phyloP scores from a whole-genome alignment of 1,140 invertebrate genomes.

The Apis florea region DNA sequence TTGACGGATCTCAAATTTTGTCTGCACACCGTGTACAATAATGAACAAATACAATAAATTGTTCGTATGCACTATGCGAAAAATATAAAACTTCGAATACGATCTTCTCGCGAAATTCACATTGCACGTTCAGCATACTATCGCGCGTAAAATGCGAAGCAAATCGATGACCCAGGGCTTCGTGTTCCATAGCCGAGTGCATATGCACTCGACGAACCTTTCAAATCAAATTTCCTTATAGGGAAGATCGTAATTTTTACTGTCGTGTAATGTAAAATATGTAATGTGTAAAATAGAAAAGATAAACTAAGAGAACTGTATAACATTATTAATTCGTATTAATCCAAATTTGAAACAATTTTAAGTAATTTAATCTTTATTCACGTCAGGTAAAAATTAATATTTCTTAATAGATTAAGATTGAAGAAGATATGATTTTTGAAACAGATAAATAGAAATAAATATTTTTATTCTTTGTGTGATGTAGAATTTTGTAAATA shows the following conservation, averaged over 20 bases:
- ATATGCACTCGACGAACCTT: not conserved
- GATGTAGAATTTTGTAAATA: no score
- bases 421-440: no score
- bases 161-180: slow-evolving; percentile 2
- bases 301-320: no score
- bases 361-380: no score
- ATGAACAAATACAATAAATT: not conserved
- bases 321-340: no score
- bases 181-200: not conserved
- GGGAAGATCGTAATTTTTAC: not conserved
- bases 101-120: slow-evolving; percentile 1
- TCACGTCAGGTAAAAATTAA: no score
- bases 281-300: no score
- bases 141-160: not conserved
- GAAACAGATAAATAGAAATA: no score
- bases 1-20: not conserved
- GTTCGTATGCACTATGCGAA: not conserved
- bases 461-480: no score
- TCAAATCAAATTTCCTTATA: not conserved
- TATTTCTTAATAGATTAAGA: no score
- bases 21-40: not conserved
- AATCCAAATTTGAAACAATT: no score
- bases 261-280: not conserved
- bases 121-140: not conserved
- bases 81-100: not conserved